phyloP scores from a whole-genome alignment of 2,797 vertebrate species.

The Spinibarbus caldwelli region DNA sequence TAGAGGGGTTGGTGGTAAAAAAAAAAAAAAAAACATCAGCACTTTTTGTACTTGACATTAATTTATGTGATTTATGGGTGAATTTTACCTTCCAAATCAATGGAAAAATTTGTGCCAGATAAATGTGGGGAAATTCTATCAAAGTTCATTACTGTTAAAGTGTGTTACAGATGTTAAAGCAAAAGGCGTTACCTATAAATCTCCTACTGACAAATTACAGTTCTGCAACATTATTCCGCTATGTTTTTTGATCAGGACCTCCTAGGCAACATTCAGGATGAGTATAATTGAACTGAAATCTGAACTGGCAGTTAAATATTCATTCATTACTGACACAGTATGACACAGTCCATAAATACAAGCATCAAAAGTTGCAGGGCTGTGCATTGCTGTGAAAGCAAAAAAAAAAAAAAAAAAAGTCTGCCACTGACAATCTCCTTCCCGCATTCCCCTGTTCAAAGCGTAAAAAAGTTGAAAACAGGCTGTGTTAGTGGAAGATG shows the following conservation, averaged over 20 bases:
- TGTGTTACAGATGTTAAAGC: not conserved
- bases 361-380: slow-evolving; percentile 12
- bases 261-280: not conserved
- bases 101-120: not conserved
- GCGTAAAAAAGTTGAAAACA: slow-evolving; percentile 44
- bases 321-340: slow-evolving; percentile 14
- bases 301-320: slow-evolving; percentile 8
- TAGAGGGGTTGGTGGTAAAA: not conserved
- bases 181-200: not conserved
- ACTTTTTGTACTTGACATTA: not conserved
- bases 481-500: slow-evolving; percentile 52
- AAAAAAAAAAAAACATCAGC: not conserved
- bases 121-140: not conserved
- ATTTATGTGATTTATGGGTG: not conserved
- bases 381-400: not conserved
- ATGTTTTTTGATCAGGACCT: not conserved
- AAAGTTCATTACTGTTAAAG: not conserved
- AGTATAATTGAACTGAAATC: not conserved
- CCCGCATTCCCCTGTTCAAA: slow-evolving; percentile 46
- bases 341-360: slow-evolving; percentile 15
- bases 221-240: not conserved
- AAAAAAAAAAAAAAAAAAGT: not conserved
- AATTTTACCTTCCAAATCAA: not conserved
- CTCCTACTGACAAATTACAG: slow-evolving; percentile 1
- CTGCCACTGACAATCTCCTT: slow-evolving; percentile 39